Conservation (phyloP, 2,888 invertebrate species). For the Galeruca laticollis region DNA sequence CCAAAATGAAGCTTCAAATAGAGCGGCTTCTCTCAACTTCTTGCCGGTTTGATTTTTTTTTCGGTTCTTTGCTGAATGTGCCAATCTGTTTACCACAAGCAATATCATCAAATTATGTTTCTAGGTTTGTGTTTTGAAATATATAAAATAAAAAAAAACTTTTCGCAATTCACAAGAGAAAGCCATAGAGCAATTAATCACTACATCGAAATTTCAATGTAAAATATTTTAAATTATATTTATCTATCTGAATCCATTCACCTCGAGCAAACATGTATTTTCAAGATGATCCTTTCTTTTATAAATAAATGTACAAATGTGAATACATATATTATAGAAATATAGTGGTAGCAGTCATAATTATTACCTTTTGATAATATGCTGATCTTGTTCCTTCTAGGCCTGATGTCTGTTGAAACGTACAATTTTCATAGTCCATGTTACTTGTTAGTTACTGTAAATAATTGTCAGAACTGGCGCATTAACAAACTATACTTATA, state of each 20-base stretch:
- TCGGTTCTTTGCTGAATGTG: too few species aligned
- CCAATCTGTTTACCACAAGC: too few species aligned
- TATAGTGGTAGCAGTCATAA: background rate
- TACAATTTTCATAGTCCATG: slow-evolving; percentile 25
- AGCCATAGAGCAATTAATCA: background rate
- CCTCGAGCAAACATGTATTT: background rate
- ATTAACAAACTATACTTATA: slow-evolving; percentile 3
- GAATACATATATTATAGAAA: background rate
- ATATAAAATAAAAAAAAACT: too few species aligned
- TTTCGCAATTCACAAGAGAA: too few species aligned
- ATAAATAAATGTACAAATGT: background rate
- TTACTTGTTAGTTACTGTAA: slow-evolving; percentile 24
- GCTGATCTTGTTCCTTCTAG: slow-evolving; percentile 4
- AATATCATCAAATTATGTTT: too few species aligned
- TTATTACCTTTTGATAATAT: slow-evolving; percentile 2
- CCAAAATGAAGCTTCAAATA: too few species aligned
- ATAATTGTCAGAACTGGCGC: slow-evolving; percentile 26
- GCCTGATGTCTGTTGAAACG: slow-evolving; percentile 7
- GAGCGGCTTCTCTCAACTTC: too few species aligned
- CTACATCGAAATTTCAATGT: background rate
- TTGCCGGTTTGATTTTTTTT: too few species aligned
- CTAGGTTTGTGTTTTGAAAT: too few species aligned
- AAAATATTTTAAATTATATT: background rate
- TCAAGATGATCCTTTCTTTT: background rate
- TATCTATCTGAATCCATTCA: background rate